These are phyloP conservation scores for Cheilinus undulatus DNA, from an alignment of 2,113 vertebrate genomes.

Conservation along the genomic window DNA sequence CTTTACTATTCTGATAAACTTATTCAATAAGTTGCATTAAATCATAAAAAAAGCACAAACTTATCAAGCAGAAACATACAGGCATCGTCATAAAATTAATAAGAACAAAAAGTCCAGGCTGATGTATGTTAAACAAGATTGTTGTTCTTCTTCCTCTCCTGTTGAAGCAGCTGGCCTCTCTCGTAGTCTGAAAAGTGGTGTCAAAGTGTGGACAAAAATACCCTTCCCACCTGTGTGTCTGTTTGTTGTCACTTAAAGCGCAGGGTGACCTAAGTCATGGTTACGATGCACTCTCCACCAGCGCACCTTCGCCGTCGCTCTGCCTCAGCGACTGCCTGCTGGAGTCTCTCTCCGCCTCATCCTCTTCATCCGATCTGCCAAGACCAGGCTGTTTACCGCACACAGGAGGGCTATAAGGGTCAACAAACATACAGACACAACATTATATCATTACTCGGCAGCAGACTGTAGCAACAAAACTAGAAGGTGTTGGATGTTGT, in stretches of 20 bases:
- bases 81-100: background rate
- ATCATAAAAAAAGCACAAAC: constrained; percentile 16
- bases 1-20: constrained; percentile 25
- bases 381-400: constrained; percentile 82
- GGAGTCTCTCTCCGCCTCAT: constrained; percentile 79
- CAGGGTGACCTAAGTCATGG: constrained; percentile 39
- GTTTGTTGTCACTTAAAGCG: constrained; percentile 43
- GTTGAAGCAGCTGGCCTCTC: constrained; percentile 12
- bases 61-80: background rate
- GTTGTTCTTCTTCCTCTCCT: constrained; percentile 29
- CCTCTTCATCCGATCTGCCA: constrained; percentile 85
- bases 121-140: background rate
- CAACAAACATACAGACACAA: constrained; percentile 57
- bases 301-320: constrained; percentile 84
- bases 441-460: constrained; percentile 42
- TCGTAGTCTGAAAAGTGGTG: constrained; percentile 26
- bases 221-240: constrained; percentile 34
- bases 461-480: constrained; percentile 2
- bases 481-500: background rate
- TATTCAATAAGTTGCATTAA: constrained; percentile 27
- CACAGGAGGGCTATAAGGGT: constrained; percentile 84
- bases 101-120: background rate
- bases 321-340: constrained; percentile 81
- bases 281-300: constrained; percentile 80
- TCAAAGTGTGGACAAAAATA: constrained; percentile 20